Conservation (phyloP, 1,140 invertebrate species). For the Drosophila lowei region DNA sequence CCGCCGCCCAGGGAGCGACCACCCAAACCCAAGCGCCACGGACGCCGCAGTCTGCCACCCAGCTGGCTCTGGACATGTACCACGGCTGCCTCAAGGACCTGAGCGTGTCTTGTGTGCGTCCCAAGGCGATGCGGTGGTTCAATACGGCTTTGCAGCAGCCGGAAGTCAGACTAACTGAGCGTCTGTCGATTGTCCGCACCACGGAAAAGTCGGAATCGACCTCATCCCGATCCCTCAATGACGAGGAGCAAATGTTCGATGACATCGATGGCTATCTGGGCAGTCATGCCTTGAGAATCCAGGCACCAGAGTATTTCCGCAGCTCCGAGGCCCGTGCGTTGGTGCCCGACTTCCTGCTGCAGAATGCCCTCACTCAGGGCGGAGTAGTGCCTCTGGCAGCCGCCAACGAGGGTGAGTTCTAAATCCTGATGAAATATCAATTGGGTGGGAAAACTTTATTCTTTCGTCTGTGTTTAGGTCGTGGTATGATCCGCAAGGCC, state of each 20-base stretch:
- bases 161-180: conserved; percentile 88
- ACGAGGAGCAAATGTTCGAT: conserved; percentile 84
- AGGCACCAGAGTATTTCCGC: conserved; percentile 86
- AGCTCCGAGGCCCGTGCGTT: conserved; percentile 84
- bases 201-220: conserved; percentile 67
- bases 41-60: conserved; percentile 84
- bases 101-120: conserved; percentile 88
- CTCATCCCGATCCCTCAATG: conserved; percentile 27
- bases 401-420: conserved; percentile 85
- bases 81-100: conserved; percentile 86
- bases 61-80: conserved; percentile 86
- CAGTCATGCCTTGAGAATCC: conserved; percentile 86
- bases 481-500: conserved; percentile 92
- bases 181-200: conserved; percentile 88
- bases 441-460: neutral
- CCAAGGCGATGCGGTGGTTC: conserved; percentile 89
- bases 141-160: conserved; percentile 87
- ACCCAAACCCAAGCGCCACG: conserved; percentile 30
- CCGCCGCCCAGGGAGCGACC: conserved; percentile 48
- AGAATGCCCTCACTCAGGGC: conserved; percentile 86
- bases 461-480: conserved; percentile 84
- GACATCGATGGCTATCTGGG: conserved; percentile 87
- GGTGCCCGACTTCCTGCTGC: conserved; percentile 88
- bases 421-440: neutral
- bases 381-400: conserved; percentile 87